Conservation (phyloP, 2,888 invertebrate genomes). For the Drosophila histrio region DNA sequence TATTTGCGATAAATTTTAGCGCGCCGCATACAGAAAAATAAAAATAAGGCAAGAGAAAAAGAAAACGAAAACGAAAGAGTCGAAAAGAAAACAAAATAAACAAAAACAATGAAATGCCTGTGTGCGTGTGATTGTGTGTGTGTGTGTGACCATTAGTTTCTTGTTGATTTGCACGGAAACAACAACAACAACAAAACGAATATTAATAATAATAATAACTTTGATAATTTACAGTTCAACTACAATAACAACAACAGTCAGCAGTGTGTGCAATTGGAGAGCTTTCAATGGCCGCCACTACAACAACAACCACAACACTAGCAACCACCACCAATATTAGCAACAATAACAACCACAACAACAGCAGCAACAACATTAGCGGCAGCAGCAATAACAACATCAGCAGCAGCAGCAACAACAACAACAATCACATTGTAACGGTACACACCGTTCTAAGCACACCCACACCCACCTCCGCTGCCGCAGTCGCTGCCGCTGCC, state of each 20-base stretch:
- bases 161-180: slow-evolving; percentile 33
- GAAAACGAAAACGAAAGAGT: slow-evolving; percentile 28
- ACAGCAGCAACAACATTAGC: slow-evolving; percentile 31
- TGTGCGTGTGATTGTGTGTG: slow-evolving; percentile 2
- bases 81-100: slow-evolving; percentile 49
- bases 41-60: slow-evolving; percentile 14
- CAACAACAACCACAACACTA: slow-evolving; percentile 69
- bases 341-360: slow-evolving; percentile 51
- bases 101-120: slow-evolving; percentile 38
- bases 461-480: slow-evolving; percentile 65
- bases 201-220: slow-evolving; percentile 6
- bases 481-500: slow-evolving; percentile 54
- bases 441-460: slow-evolving; percentile 74
- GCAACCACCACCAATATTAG: slow-evolving; percentile 63
- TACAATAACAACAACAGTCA: slow-evolving; percentile 40
- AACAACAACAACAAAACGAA: slow-evolving; percentile 22
- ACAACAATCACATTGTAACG: slow-evolving; percentile 68
- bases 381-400: slow-evolving; percentile 36
- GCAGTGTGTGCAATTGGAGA: slow-evolving; percentile 63
- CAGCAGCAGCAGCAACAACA: slow-evolving; percentile 43
- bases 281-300: slow-evolving; percentile 79
- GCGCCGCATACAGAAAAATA: slow-evolving; percentile 47
- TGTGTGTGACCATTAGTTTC: slow-evolving; percentile 22
- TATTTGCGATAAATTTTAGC: slow-evolving; percentile 47
- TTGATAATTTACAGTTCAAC: slow-evolving; percentile 31